phyloP scores from a whole-genome alignment of 2,888 invertebrate species.

The Campopleginae sp. region DNA sequence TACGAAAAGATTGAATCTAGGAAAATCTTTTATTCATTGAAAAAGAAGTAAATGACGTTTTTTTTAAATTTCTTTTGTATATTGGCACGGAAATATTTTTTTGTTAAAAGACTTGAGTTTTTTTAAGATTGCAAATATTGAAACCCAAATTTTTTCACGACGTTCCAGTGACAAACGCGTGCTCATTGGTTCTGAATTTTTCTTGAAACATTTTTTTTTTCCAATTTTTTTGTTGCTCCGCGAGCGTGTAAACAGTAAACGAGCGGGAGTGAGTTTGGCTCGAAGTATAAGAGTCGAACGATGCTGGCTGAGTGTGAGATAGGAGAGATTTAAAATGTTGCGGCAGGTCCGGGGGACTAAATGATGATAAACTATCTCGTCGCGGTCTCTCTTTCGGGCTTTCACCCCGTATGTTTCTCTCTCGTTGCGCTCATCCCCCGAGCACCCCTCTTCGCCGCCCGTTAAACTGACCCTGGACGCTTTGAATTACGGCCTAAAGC shows the following conservation, averaged over 20 bases:
- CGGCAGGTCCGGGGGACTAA: constrained; percentile 82
- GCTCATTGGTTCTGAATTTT: not conserved
- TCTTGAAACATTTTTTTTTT: not conserved
- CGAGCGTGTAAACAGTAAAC: constrained; percentile 57
- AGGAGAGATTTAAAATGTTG: constrained; percentile 83
- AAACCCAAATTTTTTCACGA: not conserved
- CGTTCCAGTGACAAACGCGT: not conserved
- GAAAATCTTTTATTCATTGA: not conserved
- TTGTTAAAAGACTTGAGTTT: not conserved
- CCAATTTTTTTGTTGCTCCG: constrained; percentile 30
- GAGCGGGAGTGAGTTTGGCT: constrained; percentile 47
- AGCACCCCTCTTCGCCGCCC: constrained; percentile 42
- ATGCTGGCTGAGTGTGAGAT: constrained; percentile 75
- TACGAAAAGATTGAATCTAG: not conserved
- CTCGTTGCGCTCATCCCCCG: constrained; percentile 26
- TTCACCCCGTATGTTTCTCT: constrained; percentile 52
- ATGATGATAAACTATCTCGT: constrained; percentile 84
- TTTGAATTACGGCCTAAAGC: constrained; percentile 79
- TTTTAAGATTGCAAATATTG: not conserved
- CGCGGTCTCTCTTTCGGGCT: constrained; percentile 68
- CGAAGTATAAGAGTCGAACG: constrained; percentile 55
- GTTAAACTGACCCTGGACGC: constrained; percentile 79
- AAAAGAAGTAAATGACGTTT: not conserved
- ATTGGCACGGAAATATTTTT: not conserved
- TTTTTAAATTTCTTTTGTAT: not conserved